Percentiles rank a stretch among this genome's conserved stretches.
Conservation (phyloP, 2,888 invertebrate genomes). For the Ganaspis brasiliensis region DNA sequence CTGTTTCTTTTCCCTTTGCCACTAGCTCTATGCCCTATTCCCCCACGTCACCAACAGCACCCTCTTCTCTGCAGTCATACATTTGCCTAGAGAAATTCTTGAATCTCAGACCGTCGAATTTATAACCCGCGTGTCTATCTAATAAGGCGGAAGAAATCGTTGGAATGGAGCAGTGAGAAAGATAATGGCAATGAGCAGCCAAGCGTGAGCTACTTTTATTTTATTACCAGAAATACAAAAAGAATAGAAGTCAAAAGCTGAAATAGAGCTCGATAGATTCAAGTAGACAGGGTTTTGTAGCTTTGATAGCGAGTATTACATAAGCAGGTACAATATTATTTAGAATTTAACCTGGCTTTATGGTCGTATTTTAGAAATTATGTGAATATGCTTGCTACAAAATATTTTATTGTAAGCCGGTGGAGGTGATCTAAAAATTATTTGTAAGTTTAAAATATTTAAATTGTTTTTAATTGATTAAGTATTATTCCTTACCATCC, state of each 20-base stretch:
- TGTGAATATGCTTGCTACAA: too few species aligned
- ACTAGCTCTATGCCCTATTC: slow-evolving; percentile 6
- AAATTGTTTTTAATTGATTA: too few species aligned
- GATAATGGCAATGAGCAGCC: slow-evolving; percentile 41
- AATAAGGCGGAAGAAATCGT: slow-evolving; percentile 32
- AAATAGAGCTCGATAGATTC: not conserved
- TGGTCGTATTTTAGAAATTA: too few species aligned
- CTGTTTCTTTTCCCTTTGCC: slow-evolving; percentile 46
- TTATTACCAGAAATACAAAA: slow-evolving; percentile 27
- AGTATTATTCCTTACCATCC: too few species aligned
- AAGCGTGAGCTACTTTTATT: slow-evolving; percentile 35
- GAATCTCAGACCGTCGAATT: slow-evolving; percentile 39
- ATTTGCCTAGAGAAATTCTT: slow-evolving; percentile 35
- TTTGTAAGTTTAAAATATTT: too few species aligned
- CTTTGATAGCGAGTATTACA: not conserved
- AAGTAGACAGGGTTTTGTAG: not conserved
- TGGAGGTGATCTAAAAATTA: too few species aligned
- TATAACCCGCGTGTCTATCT: slow-evolving; percentile 39
- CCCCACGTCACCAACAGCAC: slow-evolving; percentile 30
- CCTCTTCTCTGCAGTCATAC: slow-evolving; percentile 7
- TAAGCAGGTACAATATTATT: not conserved
- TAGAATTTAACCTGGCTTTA: too few species aligned
- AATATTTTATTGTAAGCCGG: too few species aligned
- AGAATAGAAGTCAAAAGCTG: not conserved
- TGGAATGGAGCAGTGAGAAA: slow-evolving; percentile 27